A percentile compares a stretch with the other conserved stretches of the same genome.
phyloP scores from a whole-genome alignment of 2,113 vertebrate genomes.

The Micronycteris hirsuta region DNA sequence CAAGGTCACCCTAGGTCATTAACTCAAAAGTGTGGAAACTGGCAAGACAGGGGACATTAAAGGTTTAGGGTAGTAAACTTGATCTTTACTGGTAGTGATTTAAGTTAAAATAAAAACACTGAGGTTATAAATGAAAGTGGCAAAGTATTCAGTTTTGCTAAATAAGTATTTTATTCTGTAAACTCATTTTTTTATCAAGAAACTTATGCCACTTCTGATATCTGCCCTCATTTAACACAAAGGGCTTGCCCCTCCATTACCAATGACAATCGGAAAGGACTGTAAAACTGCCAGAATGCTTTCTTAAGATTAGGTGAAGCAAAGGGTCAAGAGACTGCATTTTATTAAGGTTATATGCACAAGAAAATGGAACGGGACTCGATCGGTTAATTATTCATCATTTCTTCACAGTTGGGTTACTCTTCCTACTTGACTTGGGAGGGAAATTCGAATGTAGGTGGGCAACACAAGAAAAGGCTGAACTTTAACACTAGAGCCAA shows the following conservation, averaged over 20 bases:
- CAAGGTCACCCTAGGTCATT: background rate
- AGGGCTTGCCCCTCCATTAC: background rate
- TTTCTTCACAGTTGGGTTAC: background rate
- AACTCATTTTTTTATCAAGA: conserved; percentile 28
- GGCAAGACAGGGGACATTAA: background rate
- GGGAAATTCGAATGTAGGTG: background rate
- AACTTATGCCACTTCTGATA: conserved; percentile 36
- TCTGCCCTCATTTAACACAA: background rate
- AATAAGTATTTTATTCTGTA: background rate
- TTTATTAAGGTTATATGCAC: background rate
- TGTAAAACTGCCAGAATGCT: background rate
- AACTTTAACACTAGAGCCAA: conserved; percentile 20
- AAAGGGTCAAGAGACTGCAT: background rate
- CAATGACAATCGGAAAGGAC: background rate
- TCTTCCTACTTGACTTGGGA: background rate
- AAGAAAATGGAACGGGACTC: background rate
- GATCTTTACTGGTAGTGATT: background rate
- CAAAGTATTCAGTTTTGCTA: background rate
- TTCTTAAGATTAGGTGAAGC: background rate
- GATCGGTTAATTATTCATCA: background rate
- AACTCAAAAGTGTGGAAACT: background rate
- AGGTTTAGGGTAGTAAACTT: background rate
- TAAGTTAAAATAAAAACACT: conserved; percentile 14
- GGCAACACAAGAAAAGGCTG: background rate
- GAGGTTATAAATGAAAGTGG: background rate